Conservation (phyloP, 2,888 invertebrate species). For the Trachelus stipa region DNA sequence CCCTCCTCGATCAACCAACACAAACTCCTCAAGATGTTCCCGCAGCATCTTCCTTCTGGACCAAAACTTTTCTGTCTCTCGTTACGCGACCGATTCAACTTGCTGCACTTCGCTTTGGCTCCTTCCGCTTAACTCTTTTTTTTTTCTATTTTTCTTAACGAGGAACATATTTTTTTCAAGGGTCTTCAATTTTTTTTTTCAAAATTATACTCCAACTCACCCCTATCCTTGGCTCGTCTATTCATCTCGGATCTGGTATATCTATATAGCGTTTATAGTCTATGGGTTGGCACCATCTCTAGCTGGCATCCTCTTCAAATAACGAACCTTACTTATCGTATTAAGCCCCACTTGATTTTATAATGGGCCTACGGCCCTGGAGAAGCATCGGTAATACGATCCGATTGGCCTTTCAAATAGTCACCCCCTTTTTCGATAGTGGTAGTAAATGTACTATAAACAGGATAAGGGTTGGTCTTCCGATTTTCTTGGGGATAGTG, state of each 20-base stretch:
- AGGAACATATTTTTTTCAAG: slow-evolving; percentile 17
- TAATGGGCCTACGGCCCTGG: slow-evolving; percentile 15
- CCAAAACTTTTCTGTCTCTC: not conserved
- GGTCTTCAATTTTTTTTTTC: not conserved
- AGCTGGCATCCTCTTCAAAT: slow-evolving; percentile 14
- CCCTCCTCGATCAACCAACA: slow-evolving; percentile 1
- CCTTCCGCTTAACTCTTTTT: not conserved
- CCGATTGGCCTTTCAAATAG: not conserved
- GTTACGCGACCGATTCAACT: not conserved
- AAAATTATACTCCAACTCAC: not conserved
- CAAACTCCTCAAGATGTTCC: not conserved
- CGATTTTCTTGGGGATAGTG: not conserved
- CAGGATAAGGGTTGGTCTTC: not conserved
- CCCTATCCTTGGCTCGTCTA: not conserved
- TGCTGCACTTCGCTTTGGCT: not conserved
- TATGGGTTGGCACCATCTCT: not conserved
- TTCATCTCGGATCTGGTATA: not conserved
- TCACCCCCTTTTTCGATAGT: not conserved
- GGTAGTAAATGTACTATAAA: not conserved
- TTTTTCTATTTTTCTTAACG: slow-evolving; percentile 7
- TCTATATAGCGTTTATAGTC: not conserved
- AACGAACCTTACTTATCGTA: slow-evolving; percentile 25
- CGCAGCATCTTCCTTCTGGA: not conserved
- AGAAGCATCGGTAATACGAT: slow-evolving; percentile 11
- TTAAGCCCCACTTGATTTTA: slow-evolving; percentile 22